Conservation (phyloP, 2,113 vertebrate genomes). For the Eira barbara region DNA sequence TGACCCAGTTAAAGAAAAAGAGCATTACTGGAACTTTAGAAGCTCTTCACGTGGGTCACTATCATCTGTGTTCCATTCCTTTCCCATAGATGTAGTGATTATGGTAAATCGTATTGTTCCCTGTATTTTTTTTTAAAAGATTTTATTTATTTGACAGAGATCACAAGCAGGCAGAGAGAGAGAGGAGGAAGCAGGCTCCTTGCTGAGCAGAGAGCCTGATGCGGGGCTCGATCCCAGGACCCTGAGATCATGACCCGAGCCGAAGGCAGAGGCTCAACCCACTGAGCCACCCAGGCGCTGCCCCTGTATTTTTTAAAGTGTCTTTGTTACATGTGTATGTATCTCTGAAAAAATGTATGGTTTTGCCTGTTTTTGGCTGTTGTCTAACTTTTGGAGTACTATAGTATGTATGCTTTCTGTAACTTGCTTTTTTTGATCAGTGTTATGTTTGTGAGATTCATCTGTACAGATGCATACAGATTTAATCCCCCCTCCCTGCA, state of each 20-base stretch:
- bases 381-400: background rate
- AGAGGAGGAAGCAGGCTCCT: no score
- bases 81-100: background rate
- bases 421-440: background rate
- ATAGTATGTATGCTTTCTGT: background rate
- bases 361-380: background rate
- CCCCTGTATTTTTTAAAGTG: background rate
- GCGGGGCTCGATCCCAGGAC: no score
- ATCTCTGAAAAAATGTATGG: background rate
- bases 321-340: background rate
- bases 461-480: background rate
- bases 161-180: no score
- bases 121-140: background rate
- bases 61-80: background rate
- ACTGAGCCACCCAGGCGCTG: no score
- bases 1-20: background rate
- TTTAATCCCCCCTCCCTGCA: background rate
- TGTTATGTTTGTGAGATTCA: background rate
- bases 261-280: no score
- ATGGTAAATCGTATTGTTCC: background rate
- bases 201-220: no score
- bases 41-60: background rate
- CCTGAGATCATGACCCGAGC: no score
- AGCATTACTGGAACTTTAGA: background rate
- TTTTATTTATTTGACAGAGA: no score